Conservation (phyloP, 1,140 invertebrate genomes). For the Cepaea nemoralis region DNA sequence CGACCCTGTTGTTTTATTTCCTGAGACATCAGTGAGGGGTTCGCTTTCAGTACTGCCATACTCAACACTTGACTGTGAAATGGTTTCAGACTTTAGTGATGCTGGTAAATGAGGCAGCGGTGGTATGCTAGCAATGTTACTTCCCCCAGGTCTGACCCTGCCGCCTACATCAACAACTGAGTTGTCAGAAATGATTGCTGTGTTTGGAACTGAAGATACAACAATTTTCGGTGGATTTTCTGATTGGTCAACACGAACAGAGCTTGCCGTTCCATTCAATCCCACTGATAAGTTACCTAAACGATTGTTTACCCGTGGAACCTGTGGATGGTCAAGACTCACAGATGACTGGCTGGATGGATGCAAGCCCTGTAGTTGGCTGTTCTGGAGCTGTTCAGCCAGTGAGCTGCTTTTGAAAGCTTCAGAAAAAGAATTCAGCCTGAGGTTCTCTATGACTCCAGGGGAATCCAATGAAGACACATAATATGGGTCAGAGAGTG, state of each 20-base stretch:
- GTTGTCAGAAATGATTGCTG: not conserved
- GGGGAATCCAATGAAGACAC: conserved; percentile 32
- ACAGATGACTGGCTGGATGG: not conserved
- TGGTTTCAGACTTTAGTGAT: not conserved
- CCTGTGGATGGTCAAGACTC: not conserved
- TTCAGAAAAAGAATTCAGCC: not conserved
- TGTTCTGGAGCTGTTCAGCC: not conserved
- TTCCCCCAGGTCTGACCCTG: too few species aligned
- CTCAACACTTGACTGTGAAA: not conserved
- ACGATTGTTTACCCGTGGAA: not conserved
- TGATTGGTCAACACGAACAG: not conserved
- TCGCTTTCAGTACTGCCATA: not conserved
- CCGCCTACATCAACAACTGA: not conserved
- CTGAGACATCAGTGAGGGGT: not conserved
- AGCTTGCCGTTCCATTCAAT: not conserved
- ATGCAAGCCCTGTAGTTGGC: not conserved
- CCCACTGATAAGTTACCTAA: not conserved
- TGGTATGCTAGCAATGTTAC: not conserved
- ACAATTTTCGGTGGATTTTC: not conserved
- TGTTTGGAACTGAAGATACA: not conserved
- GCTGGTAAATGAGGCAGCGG: not conserved
- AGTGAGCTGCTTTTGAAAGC: not conserved
- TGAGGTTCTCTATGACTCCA: conserved; percentile 12
- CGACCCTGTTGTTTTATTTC: not conserved
- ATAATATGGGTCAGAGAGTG: conserved; percentile 25